phyloP scores from a whole-genome alignment of 1,140 invertebrate species.

The Ditylenchus dipsaci region DNA sequence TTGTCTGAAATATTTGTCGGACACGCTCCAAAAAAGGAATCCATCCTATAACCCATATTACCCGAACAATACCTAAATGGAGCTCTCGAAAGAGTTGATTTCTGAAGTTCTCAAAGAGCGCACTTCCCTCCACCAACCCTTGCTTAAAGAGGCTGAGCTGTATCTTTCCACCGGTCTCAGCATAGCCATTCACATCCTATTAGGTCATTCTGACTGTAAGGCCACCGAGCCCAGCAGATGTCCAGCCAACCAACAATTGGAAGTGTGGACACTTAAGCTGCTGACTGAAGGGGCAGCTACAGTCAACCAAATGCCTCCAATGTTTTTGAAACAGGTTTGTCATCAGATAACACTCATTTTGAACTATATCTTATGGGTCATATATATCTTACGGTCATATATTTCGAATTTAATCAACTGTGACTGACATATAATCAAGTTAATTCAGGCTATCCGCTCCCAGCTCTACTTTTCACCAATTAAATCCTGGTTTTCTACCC shows the following conservation, averaged over 20 bases:
- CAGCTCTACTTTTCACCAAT: conserved; percentile 33
- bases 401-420: too few relatives aligned
- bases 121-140: too few relatives aligned
- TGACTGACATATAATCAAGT: too few relatives aligned
- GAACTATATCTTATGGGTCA: too few relatives aligned
- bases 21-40: conserved; percentile 9
- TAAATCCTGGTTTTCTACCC: conserved; percentile 20
- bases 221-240: conserved; percentile 1
- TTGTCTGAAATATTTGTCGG: background rate
- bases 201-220: conserved; percentile 20
- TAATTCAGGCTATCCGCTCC: conserved; percentile 20
- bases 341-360: too few relatives aligned
- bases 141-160: conserved; percentile 10
- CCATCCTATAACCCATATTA: background rate
- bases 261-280: conserved; percentile 11
- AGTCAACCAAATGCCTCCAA: background rate
- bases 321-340: conserved; percentile 8
- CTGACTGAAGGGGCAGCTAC: background rate
- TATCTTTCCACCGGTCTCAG: conserved; percentile 3
- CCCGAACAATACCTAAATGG: background rate
- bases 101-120: conserved; percentile 1
- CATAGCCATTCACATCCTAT: conserved; percentile 14
- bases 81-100: conserved; percentile 4
- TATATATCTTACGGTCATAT: too few relatives aligned
- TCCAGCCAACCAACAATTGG: background rate